Evolutionary conservation across 2,113 vertebrate genomes (phyloP).

Genomic region (Prionailurus viverrinus): DNA sequence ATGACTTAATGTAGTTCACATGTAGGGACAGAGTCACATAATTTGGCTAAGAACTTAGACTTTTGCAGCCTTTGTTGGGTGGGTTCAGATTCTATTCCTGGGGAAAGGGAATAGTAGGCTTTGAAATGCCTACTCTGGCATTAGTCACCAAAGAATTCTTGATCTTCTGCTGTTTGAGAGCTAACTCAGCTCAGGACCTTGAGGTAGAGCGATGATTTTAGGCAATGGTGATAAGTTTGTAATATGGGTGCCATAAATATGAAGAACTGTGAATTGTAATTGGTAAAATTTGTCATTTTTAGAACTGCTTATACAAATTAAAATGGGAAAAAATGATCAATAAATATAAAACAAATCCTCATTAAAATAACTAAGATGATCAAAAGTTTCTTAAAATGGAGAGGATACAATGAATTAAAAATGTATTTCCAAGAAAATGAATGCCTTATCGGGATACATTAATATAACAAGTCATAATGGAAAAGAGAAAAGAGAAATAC

Average conservation of each 20-base stretch:
- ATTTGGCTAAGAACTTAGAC: constrained; percentile 63
- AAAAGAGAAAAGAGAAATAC: constrained; percentile 50
- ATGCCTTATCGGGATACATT: background rate
- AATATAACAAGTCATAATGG: background rate
- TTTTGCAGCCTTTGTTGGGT: constrained; percentile 58
- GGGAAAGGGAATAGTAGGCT: background rate
- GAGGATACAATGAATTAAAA: constrained; percentile 24
- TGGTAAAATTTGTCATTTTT: background rate
- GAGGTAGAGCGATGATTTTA: background rate
- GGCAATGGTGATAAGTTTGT: constrained; percentile 19
- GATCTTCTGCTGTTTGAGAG: constrained; percentile 27
- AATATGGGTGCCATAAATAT: background rate
- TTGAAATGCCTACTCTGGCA: constrained; percentile 51
- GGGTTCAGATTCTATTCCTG: constrained; percentile 55
- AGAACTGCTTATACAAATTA: constrained; percentile 25
- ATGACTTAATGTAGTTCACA: constrained; percentile 32
- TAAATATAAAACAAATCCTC: background rate
- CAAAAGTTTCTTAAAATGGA: background rate
- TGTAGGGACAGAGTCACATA: background rate
- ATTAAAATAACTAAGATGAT: constrained; percentile 22
- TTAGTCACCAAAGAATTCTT: constrained; percentile 43
- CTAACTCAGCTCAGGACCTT: constrained; percentile 6
- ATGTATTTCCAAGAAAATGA: constrained; percentile 19
- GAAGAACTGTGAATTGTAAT: background rate
- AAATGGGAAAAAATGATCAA: background rate